Evolutionary conservation across 1,140 invertebrate genomes (phyloP).

Genomic region (Lordiphosa collinella): DNA sequence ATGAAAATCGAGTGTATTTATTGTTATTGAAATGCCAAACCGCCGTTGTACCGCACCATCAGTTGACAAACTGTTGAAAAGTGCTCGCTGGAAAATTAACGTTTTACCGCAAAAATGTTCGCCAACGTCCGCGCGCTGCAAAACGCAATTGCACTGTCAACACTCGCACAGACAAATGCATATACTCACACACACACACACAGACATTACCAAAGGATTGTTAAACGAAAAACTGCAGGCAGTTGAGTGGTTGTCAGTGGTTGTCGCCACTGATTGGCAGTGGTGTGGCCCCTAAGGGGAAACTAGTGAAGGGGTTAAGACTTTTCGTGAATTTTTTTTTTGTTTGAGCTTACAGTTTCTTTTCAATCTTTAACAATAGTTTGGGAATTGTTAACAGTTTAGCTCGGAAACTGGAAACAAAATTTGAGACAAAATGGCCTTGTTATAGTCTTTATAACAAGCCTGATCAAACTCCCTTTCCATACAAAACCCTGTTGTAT

Average conservation of each 20-base stretch:
- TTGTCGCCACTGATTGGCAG: conserved; percentile 33
- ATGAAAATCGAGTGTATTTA: conserved; percentile 14
- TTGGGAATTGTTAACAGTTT: too few species aligned
- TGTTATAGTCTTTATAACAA: too few species aligned
- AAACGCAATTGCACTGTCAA: conserved; percentile 63
- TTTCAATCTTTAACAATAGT: too few species aligned
- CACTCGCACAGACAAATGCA: conserved; percentile 37
- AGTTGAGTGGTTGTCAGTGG: conserved; percentile 72
- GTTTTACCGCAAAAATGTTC: conserved; percentile 73
- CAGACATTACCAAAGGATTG: conserved; percentile 31
- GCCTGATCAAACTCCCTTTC: too few species aligned
- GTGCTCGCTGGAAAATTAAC: conserved; percentile 72
- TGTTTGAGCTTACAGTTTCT: too few species aligned
- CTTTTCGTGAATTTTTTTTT: too few species aligned
- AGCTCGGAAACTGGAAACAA: too few species aligned
- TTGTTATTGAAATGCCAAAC: conserved; percentile 44
- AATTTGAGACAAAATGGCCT: too few species aligned
- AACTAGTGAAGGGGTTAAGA: too few species aligned
- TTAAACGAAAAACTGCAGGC: conserved; percentile 74
- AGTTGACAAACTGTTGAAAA: conserved; percentile 73
- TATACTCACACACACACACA: conserved; percentile 21
- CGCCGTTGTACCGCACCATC: conserved; percentile 16
- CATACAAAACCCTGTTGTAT: too few species aligned
- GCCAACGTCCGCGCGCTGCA: conserved; percentile 41
- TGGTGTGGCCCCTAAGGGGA: conserved; percentile 18